Conservation (phyloP, 2,113 vertebrate genomes). For the Hemiprocne comata region DNA sequence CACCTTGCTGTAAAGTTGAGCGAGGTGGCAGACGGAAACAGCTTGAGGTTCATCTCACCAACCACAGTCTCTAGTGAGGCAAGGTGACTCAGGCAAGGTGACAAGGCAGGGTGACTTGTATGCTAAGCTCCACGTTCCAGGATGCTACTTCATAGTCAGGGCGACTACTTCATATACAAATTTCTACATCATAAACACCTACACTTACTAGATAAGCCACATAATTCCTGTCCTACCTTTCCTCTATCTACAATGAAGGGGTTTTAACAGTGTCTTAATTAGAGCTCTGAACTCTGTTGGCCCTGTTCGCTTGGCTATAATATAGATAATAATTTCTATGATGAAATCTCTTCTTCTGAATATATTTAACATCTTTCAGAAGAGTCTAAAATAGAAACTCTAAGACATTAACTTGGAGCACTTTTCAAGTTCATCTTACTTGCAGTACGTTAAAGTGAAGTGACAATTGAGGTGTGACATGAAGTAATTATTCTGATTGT, state of each 20-base stretch:
- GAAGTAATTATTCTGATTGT: constrained; percentile 60
- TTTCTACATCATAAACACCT: not conserved
- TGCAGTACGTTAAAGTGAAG: constrained; percentile 49
- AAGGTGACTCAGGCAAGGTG: too few species aligned
- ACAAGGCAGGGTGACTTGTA: not conserved
- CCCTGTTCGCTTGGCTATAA: not conserved
- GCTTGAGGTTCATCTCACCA: not conserved
- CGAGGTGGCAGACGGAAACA: not conserved
- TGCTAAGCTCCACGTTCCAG: not conserved
- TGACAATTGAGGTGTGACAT: constrained; percentile 52
- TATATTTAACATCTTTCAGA: constrained; percentile 7
- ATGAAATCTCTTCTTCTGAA: not conserved
- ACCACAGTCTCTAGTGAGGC: not conserved
- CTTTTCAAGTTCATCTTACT: constrained; percentile 44
- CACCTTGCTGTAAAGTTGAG: not conserved
- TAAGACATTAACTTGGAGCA: constrained; percentile 13
- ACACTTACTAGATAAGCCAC: not conserved
- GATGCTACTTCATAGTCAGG: not conserved
- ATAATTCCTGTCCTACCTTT: not conserved
- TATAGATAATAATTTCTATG: not conserved
- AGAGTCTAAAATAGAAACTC: constrained; percentile 41
- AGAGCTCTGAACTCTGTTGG: not conserved
- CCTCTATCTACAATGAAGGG: not conserved
- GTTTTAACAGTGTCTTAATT: not conserved
- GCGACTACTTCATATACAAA: not conserved